Base-by-base conservation (phyloP, 2,888 invertebrate species). In the Tiliacea aurago region DNA sequence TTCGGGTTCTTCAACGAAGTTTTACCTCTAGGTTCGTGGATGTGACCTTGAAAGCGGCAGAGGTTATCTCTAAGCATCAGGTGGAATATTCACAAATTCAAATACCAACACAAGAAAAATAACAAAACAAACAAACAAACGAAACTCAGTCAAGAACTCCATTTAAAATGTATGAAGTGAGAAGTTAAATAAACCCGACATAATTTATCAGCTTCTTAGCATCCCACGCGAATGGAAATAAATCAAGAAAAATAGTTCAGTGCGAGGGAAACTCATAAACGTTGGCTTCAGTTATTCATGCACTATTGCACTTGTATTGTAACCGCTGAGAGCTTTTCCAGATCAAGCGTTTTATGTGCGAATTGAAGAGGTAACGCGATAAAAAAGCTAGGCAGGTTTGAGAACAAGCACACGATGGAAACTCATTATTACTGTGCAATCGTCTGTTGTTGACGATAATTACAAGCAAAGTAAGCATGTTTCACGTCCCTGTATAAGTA, bases 301-400 rank as follows among this genome's bases (percentile, higher is more conserved):
- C 64, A 77, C 49, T 68, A 33, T 10, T 82, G 78, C 82, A 70
- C n/a, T 67, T 56, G 28, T 77, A 62, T 70, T 65, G 37, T 28
- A 9, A 45, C 41, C n/a, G n/a, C 77, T 67, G 53, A 81, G 81
- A 81, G 77, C 69, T 68, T 81, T 77, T 68, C n/a, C 41, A 76
- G 66, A 75, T 76, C 20, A 58, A 73, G 15, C 3, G 37, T 41
- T 78, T 81, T 63, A 67, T 56, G 47, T 41, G 20, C 33, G 7
- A 41, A 56, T 20, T 47, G 33, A 62, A 62, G 49, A 62, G 15
- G 45, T 6, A 47, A 49, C 3, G 28, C 28, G 20, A 45, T 66
- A 49, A 37, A 74, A 71, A 53, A 61, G 2, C 28, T 4, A 2
- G 13, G 7, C 5, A 37, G 10, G 11, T 51, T 76, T 7, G 13